Conservation (phyloP, 2,113 vertebrate genomes). For the Alosa alosa region DNA sequence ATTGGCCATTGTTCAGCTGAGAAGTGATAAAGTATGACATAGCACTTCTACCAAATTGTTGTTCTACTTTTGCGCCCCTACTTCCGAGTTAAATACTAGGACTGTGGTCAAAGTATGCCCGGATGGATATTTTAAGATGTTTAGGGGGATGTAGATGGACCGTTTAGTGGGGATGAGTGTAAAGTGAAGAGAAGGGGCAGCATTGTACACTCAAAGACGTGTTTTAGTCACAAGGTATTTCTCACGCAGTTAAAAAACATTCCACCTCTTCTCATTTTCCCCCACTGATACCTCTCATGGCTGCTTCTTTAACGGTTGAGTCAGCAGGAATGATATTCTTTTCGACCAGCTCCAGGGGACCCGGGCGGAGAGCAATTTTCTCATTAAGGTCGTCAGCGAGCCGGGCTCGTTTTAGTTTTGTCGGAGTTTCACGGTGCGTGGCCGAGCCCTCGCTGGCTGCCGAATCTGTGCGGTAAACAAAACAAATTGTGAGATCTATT, state of each 20-base stretch:
- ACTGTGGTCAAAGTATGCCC: neutral
- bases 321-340: slow-evolving; percentile 90
- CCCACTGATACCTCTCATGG: slow-evolving; percentile 79
- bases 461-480: slow-evolving; percentile 71
- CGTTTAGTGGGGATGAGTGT: neutral
- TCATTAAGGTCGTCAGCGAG: slow-evolving; percentile 87
- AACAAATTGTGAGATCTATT: slow-evolving; percentile 45
- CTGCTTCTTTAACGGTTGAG: slow-evolving; percentile 80
- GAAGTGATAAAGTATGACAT: neutral
- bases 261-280: neutral
- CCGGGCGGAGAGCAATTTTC: slow-evolving; percentile 86
- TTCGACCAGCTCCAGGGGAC: slow-evolving; percentile 88
- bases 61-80: neutral
- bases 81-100: neutral
- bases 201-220: neutral
- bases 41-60: neutral
- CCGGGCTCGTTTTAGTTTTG: slow-evolving; percentile 87
- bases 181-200: neutral
- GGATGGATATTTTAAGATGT: neutral
- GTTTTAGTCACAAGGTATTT: slow-evolving; percentile 16
- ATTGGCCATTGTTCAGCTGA: neutral
- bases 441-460: slow-evolving; percentile 75
- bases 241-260: rapidly evolving
- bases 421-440: slow-evolving; percentile 73
- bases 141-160: neutral